Evolutionary conservation across 2,113 vertebrate species (phyloP).

Genomic region (Ammodytes marinus): DNA sequence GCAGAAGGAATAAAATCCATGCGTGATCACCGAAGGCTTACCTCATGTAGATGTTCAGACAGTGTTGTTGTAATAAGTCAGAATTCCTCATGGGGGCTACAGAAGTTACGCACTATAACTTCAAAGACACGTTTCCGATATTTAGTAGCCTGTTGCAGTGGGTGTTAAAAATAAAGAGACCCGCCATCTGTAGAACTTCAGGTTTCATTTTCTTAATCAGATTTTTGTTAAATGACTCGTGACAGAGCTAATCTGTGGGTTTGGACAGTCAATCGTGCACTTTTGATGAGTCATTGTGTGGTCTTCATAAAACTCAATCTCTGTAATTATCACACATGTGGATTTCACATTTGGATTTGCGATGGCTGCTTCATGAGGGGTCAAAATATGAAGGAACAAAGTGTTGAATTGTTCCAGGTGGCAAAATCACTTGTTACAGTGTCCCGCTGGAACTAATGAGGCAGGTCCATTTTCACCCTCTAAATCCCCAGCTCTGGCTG

Average conservation of each 20-base stretch:
- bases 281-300: constrained; percentile 56
- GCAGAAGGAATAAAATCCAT: too few species aligned
- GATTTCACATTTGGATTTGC: constrained; percentile 65
- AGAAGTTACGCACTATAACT: too few species aligned
- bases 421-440: constrained; percentile 78
- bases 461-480: constrained; percentile 85
- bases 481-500: constrained; percentile 78
- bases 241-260: constrained; percentile 29
- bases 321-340: constrained; percentile 70
- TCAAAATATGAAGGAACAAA: constrained; percentile 71
- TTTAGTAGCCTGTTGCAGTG: background rate
- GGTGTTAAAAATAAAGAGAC: constrained; percentile 20
- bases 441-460: constrained; percentile 87
- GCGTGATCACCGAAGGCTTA: too few species aligned
- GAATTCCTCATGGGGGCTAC: too few species aligned
- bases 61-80: too few species aligned
- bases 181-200: background rate
- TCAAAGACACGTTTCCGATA: constrained; percentile 5
- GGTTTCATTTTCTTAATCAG: constrained; percentile 48
- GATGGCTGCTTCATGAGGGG: constrained; percentile 49
- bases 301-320: constrained; percentile 51
- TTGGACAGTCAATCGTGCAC: constrained; percentile 17
- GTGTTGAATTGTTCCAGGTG: constrained; percentile 86
- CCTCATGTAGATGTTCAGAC: too few species aligned
- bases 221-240: constrained; percentile 32